A percentile compares a stretch with the other conserved stretches of the same genome.
Evolutionary conservation across 1,140 invertebrate genomes (phyloP).

Genomic region (Leptinotarsa texana): DNA sequence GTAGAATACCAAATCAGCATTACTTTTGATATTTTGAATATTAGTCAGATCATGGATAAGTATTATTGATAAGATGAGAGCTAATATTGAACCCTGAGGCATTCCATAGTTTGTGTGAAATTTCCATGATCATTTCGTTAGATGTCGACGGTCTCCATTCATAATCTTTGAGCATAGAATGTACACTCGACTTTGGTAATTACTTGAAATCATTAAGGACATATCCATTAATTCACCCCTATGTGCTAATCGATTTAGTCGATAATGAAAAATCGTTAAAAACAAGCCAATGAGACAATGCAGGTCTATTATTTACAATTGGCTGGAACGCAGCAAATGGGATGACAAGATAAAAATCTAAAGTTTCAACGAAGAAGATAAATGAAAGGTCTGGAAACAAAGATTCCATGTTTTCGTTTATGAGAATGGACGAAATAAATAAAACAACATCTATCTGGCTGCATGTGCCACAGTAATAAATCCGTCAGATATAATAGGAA

Average conservation of each 20-base stretch:
- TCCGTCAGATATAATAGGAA: constrained; percentile 28
- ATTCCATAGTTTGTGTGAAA: too few relatives aligned
- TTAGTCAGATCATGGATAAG: too few relatives aligned
- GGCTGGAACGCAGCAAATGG: constrained; percentile 1
- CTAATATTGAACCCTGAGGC: too few relatives aligned
- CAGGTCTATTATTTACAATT: constrained; percentile 7
- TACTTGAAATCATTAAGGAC: too few relatives aligned
- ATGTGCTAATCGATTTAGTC: neutral
- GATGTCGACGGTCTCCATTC: too few relatives aligned
- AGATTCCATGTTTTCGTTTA: constrained; percentile 20
- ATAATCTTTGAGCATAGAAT: too few relatives aligned
- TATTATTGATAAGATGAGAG: too few relatives aligned
- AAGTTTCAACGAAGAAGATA: constrained; percentile 17
- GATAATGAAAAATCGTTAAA: neutral
- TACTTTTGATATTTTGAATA: too few relatives aligned
- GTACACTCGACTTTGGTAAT: too few relatives aligned
- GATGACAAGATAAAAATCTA: constrained; percentile 26
- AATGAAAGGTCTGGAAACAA: constrained; percentile 10
- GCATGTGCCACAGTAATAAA: constrained; percentile 24
- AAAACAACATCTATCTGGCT: constrained; percentile 8
- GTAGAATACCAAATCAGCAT: too few relatives aligned
- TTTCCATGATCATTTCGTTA: too few relatives aligned
- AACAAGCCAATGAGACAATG: neutral
- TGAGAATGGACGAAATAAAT: constrained; percentile 17
- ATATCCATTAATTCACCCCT: neutral